Evolutionary conservation across 2,113 vertebrate species (phyloP).

Genomic region (Candoia aspera): DNA sequence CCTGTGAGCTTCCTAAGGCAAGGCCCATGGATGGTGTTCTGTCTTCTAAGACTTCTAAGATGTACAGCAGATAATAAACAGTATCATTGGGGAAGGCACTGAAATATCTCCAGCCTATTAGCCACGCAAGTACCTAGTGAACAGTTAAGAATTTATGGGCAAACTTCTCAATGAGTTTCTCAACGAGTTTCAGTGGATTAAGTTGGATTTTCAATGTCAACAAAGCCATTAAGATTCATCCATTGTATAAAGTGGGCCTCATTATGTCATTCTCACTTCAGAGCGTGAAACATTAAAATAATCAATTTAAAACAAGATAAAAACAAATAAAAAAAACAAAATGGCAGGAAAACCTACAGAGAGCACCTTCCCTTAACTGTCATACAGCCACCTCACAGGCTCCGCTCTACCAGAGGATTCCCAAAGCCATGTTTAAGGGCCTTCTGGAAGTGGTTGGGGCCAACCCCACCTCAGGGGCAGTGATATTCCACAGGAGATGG

Average conservation of each 20-base stretch:
- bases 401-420: too few relatives aligned
- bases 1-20: neutral
- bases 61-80: neutral
- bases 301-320: too few relatives aligned
- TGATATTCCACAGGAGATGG: too few relatives aligned
- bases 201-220: conserved; percentile 24
- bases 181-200: conserved; percentile 9
- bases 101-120: neutral
- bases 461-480: too few relatives aligned
- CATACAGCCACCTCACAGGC: too few relatives aligned
- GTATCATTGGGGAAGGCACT: conserved; percentile 35
- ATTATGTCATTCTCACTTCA: conserved; percentile 32
- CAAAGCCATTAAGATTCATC: conserved; percentile 52
- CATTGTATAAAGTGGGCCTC: conserved; percentile 43
- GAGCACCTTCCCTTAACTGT: too few relatives aligned
- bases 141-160: conserved; percentile 1
- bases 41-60: neutral
- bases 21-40: neutral
- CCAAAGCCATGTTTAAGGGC: too few relatives aligned
- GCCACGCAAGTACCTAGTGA: conserved; percentile 28
- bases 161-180: neutral
- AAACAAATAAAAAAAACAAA: too few relatives aligned
- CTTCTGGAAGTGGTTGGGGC: too few relatives aligned
- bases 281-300: neutral
- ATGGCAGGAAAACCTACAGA: too few relatives aligned